These are phyloP conservation scores for Phodopus roborovskii DNA, from an alignment of 2,113 vertebrate species.

Conservation along the genomic window DNA sequence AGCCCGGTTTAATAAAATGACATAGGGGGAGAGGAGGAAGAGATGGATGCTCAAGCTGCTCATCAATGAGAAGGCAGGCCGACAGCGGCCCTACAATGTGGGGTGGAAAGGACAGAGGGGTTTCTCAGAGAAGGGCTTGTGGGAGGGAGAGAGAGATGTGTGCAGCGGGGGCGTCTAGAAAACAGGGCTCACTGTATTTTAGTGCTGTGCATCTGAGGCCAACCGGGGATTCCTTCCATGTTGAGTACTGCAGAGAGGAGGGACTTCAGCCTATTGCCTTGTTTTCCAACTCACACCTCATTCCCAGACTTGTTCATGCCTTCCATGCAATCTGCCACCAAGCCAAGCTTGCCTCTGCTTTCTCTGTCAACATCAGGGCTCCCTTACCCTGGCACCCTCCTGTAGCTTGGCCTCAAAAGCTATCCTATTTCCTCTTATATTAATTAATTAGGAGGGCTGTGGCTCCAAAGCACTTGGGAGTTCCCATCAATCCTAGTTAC, in stretches of 20 bases:
- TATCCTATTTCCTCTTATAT: neutral
- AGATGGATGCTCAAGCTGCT: no score
- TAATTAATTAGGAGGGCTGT: neutral
- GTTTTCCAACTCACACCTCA: accelerated
- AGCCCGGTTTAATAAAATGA: no score
- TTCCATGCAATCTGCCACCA: accelerated
- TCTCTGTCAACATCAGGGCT: accelerated
- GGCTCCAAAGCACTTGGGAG: neutral
- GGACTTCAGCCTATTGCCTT: accelerated
- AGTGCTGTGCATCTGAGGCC: neutral
- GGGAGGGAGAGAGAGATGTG: neutral
- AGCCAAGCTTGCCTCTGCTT: neutral
- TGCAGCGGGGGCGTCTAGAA: neutral
- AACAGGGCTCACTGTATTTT: accelerated
- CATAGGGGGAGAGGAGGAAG: no score
- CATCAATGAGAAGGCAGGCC: accelerated
- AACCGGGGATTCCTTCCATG: accelerated
- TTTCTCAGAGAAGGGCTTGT: accelerated
- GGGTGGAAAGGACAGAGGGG: no score
- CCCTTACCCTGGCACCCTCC: neutral
- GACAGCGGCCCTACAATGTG: accelerated
- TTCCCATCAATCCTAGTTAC: accelerated
- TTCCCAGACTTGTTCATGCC: neutral
- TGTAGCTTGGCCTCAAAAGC: no score
- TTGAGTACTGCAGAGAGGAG: neutral